A percentile compares a stretch with the other conserved stretches of the same genome.
These are phyloP conservation scores for Acrobasis consociella DNA, from an alignment of 2,888 invertebrate genomes.

Conservation along the genomic window DNA sequence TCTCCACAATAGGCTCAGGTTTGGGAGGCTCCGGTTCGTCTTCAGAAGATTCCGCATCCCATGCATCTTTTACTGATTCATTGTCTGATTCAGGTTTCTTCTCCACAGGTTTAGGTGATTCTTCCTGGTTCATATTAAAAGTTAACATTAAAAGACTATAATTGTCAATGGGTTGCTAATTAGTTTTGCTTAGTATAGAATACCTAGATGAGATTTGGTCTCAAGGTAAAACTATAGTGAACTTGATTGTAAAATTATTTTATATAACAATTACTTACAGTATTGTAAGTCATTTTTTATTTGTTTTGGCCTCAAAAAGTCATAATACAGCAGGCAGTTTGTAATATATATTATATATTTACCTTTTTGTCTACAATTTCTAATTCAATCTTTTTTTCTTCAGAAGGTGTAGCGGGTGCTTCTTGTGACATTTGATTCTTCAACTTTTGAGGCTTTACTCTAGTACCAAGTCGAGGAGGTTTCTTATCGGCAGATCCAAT, in stretches of 20 bases:
- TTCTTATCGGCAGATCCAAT: constrained; percentile 88
- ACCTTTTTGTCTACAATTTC: constrained; percentile 80
- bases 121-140: constrained; percentile 43
- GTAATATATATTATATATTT: constrained; percentile 22
- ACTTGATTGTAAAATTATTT: too few species aligned
- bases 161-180: too few species aligned
- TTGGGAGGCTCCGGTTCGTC: constrained; percentile 66
- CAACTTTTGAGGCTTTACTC: constrained; percentile 87
- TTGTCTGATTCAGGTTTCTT: constrained; percentile 69
- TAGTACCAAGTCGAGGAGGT: constrained; percentile 86
- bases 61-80: constrained; percentile 89
- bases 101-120: constrained; percentile 49
- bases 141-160: too few species aligned
- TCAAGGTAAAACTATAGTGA: too few species aligned
- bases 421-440: constrained; percentile 85
- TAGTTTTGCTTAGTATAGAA: too few species aligned
- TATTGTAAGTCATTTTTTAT: too few species aligned
- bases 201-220: too few species aligned
- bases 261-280: too few species aligned
- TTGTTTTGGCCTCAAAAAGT: too few species aligned
- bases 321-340: constrained; percentile 2
- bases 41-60: constrained; percentile 90
- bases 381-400: constrained; percentile 74
- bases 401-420: constrained; percentile 71
- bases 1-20: constrained; percentile 42